phyloP scores from a whole-genome alignment of 2,113 vertebrate species.

The Xiphophorus couchianus region DNA sequence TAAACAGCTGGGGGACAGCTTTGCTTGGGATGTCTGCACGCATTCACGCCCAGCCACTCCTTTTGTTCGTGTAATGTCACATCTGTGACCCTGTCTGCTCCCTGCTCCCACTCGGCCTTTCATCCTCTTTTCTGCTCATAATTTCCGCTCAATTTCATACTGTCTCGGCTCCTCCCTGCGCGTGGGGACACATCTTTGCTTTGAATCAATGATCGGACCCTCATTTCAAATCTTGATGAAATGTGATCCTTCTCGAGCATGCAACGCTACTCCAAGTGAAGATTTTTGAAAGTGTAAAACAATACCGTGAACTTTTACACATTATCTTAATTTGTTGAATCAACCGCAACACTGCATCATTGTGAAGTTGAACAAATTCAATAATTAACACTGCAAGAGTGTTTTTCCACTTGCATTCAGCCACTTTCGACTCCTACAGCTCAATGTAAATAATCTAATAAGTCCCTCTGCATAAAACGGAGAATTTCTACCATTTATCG shows the following conservation, averaged over 20 bases:
- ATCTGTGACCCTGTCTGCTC: conserved; percentile 81
- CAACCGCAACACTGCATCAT: neutral
- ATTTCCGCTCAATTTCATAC: conserved; percentile 80
- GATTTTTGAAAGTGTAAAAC: neutral
- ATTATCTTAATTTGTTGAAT: neutral
- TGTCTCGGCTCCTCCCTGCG: conserved; percentile 64
- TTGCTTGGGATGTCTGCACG: conserved; percentile 74
- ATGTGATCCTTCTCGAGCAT: conserved; percentile 37
- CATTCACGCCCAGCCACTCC: conserved; percentile 63
- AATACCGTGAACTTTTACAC: neutral
- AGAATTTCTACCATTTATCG: too few relatives aligned
- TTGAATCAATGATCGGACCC: conserved; percentile 2
- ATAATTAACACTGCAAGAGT: neutral
- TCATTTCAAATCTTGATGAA: conserved; percentile 60
- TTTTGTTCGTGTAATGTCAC: conserved; percentile 76
- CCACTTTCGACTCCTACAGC: too few relatives aligned
- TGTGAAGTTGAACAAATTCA: neutral
- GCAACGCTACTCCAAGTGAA: neutral
- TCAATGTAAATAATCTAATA: too few relatives aligned
- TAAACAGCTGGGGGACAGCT: conserved; percentile 79
- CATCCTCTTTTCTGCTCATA: conserved; percentile 72
- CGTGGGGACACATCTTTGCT: conserved; percentile 43
- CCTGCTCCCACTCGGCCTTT: conserved; percentile 60
- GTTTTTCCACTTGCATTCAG: too few relatives aligned
- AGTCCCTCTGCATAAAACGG: too few relatives aligned